phyloP scores from a whole-genome alignment of 2,888 invertebrate species.

The Germaria angustata region DNA sequence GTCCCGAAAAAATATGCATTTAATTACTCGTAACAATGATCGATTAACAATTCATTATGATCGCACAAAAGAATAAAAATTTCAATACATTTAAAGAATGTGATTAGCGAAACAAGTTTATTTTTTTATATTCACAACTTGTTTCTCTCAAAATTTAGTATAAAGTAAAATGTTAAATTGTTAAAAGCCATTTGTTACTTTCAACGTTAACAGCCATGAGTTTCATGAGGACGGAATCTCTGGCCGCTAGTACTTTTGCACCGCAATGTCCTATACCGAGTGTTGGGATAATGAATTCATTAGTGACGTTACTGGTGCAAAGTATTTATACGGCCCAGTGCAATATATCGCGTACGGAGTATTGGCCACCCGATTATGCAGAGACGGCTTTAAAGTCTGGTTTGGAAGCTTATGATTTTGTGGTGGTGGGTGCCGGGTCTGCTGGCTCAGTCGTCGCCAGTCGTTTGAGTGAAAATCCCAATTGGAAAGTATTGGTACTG shows the following conservation, averaged over 20 bases:
- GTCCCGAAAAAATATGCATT: no score
- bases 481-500: constrained; percentile 80
- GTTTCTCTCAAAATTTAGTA: background rate
- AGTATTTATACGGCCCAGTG: constrained; percentile 83
- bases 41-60: background rate
- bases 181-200: background rate
- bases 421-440: constrained; percentile 81
- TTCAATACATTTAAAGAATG: background rate
- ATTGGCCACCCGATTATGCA: constrained; percentile 82
- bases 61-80: background rate
- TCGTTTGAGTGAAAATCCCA: constrained; percentile 80
- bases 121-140: background rate
- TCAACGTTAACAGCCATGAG: constrained; percentile 78
- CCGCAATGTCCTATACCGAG: constrained; percentile 69
- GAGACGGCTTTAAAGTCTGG: constrained; percentile 74
- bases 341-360: constrained; percentile 80
- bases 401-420: constrained; percentile 76
- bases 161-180: background rate
- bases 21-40: no score
- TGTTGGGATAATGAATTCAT: constrained; percentile 72
- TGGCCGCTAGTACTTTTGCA: background rate
- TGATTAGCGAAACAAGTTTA: background rate
- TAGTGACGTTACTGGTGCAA: constrained; percentile 82
- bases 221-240: background rate
- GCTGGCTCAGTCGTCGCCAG: constrained; percentile 81